A percentile compares a stretch with the other conserved stretches of the same genome.
Conservation (phyloP, 2,113 vertebrate species). For the Puffinus mauretanicus region DNA sequence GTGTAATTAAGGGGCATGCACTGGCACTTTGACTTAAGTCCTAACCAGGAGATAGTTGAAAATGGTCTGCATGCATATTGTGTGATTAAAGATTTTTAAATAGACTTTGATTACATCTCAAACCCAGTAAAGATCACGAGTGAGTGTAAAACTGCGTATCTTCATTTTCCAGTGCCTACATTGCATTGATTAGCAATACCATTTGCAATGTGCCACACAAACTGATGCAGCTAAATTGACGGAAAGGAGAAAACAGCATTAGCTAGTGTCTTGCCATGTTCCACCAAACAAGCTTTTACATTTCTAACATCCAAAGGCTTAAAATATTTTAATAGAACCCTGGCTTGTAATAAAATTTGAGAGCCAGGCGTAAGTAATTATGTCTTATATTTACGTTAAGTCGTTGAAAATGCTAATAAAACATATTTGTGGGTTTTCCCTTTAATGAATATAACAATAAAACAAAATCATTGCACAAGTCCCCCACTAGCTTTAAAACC, state of each 20-base stretch:
- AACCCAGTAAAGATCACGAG: background rate
- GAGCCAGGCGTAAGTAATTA: constrained; percentile 39
- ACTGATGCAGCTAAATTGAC: constrained; percentile 14
- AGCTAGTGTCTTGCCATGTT: background rate
- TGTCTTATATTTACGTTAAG: constrained; percentile 40
- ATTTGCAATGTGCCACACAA: background rate
- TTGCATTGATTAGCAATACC: constrained; percentile 52
- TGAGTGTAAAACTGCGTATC: constrained; percentile 17
- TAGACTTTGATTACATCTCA: constrained; percentile 34
- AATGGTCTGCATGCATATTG: background rate
- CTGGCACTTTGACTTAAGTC: background rate
- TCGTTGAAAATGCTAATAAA: constrained; percentile 52
- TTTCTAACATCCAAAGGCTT: background rate
- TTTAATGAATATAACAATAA: constrained; percentile 39
- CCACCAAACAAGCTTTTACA: background rate
- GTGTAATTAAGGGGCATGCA: background rate
- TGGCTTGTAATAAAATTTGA: constrained; percentile 38
- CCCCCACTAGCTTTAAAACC: constrained; percentile 8
- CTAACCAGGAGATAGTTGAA: background rate
- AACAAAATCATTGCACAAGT: constrained; percentile 18
- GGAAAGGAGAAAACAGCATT: background rate
- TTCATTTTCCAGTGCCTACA: constrained; percentile 40
- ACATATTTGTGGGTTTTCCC: constrained; percentile 35
- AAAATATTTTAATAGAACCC: constrained; percentile 7
- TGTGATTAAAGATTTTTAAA: constrained; percentile 50